phyloP scores from a whole-genome alignment of 92 coral and sea anemone species.

The Chrysogorgia sp. region DNA sequence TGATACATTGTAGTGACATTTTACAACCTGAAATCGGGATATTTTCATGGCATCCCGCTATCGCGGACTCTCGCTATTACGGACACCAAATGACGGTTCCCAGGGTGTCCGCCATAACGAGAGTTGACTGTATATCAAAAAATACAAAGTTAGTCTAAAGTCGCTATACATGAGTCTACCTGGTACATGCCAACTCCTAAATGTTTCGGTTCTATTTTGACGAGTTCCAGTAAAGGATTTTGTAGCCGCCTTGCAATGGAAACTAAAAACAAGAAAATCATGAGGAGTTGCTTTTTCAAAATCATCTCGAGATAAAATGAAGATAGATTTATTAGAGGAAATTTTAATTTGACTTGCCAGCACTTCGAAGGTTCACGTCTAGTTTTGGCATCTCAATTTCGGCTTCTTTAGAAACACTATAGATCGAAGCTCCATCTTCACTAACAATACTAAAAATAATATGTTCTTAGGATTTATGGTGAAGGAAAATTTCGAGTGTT shows the following conservation, averaged over 20 bases:
- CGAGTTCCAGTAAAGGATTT: conserved; percentile 86
- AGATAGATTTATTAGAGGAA: background rate
- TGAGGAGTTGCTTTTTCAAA: background rate
- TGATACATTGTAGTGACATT: too few species aligned
- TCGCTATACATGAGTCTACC: conserved; percentile 48
- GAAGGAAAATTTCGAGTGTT: background rate
- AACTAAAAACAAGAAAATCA: conserved; percentile 53
- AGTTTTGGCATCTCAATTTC: conserved; percentile 85
- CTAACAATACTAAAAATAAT: conserved; percentile 76
- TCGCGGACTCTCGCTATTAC: too few species aligned
- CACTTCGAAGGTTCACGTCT: conserved; percentile 88
- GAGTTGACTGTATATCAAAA: background rate
- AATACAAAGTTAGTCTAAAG: background rate
- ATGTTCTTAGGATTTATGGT: background rate
- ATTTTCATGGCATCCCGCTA: too few species aligned
- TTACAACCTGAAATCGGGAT: too few species aligned
- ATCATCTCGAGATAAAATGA: background rate
- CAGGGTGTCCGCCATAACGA: background rate
- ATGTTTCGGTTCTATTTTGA: conserved; percentile 94
- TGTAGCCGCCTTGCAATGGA: conserved; percentile 91
- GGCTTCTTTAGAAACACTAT: conserved; percentile 91
- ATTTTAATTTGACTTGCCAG: conserved; percentile 68
- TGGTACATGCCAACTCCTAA: conserved; percentile 99
- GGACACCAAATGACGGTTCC: too few species aligned
- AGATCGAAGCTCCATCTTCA: conserved; percentile 95